These are phyloP conservation scores for Ditylenchus dipsaci DNA, from an alignment of 1,140 invertebrate species.

Conservation along the genomic window DNA sequence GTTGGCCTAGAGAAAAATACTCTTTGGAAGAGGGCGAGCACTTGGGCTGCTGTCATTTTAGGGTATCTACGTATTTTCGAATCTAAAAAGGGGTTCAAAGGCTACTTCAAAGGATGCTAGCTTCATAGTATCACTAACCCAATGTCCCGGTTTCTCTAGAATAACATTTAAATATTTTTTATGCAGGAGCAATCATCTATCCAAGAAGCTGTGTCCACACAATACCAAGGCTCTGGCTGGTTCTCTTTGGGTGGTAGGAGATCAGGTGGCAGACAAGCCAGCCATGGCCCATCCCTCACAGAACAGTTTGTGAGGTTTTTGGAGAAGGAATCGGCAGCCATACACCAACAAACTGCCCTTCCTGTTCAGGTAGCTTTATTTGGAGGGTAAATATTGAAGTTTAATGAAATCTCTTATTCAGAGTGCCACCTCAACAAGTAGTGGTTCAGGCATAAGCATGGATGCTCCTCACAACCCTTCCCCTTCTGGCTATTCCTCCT, in stretches of 20 bases:
- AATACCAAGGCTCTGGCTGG: conserved; percentile 8
- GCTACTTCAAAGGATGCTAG: too few relatives aligned
- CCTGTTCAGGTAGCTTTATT: background rate
- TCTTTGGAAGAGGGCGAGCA: too few relatives aligned
- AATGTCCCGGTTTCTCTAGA: too few relatives aligned
- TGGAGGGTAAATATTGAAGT: background rate
- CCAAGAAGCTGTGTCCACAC: conserved; percentile 16
- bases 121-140: too few relatives aligned
- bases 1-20: too few relatives aligned
- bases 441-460: background rate
- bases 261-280: background rate
- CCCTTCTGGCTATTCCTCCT: background rate
- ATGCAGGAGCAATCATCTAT: conserved; percentile 29
- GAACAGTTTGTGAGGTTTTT: conserved; percentile 34
- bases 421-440: background rate
- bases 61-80: too few relatives aligned
- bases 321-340: conserved; percentile 23
- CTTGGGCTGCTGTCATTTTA: too few relatives aligned
- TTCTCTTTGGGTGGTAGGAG: conserved; percentile 12
- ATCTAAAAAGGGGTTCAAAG: too few relatives aligned
- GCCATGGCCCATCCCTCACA: conserved; percentile 23
- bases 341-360: background rate
- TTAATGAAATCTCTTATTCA: too few relatives aligned
- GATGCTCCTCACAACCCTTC: background rate
- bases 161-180: background rate